These are phyloP conservation scores for Megalops cyprinoides DNA, from an alignment of 2,797 vertebrate species.

Conservation along the genomic window DNA sequence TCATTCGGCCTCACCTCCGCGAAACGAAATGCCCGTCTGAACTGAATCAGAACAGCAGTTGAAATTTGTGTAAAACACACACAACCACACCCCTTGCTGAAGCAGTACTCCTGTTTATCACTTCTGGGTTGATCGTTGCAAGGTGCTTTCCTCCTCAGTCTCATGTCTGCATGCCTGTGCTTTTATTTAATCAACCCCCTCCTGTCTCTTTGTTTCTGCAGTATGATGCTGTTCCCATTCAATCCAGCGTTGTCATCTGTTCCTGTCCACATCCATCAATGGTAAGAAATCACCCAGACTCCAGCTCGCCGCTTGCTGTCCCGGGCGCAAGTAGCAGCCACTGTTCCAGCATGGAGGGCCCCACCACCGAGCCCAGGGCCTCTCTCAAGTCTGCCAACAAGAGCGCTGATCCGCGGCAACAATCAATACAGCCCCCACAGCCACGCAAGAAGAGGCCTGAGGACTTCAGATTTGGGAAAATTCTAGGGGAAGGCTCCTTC, in stretches of 20 bases:
- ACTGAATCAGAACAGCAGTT: neutral
- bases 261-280: constrained; percentile 94
- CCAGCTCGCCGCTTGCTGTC: constrained; percentile 83
- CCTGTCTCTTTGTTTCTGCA: constrained; percentile 55
- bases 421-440: constrained; percentile 75
- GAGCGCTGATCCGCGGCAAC: constrained; percentile 63
- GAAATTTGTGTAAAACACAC: neutral
- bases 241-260: constrained; percentile 94
- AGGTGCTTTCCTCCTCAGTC: neutral
- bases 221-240: constrained; percentile 98
- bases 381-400: constrained; percentile 71
- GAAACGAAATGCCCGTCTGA: neutral
- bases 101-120: constrained; percentile 5
- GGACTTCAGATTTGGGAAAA: constrained; percentile 97
- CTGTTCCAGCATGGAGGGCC: constrained; percentile 85
- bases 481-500: constrained; percentile 97
- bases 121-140: neutral
- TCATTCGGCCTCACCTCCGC: neutral
- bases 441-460: constrained; percentile 96
- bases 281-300: constrained; percentile 95
- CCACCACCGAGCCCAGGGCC: constrained; percentile 75
- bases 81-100: neutral
- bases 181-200: constrained; percentile 24
- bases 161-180: neutral
- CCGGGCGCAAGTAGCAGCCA: constrained; percentile 84